A percentile compares a stretch with the other conserved stretches of the same genome.
Conservation (phyloP, 2,888 invertebrate genomes). For the Amiota minor region DNA sequence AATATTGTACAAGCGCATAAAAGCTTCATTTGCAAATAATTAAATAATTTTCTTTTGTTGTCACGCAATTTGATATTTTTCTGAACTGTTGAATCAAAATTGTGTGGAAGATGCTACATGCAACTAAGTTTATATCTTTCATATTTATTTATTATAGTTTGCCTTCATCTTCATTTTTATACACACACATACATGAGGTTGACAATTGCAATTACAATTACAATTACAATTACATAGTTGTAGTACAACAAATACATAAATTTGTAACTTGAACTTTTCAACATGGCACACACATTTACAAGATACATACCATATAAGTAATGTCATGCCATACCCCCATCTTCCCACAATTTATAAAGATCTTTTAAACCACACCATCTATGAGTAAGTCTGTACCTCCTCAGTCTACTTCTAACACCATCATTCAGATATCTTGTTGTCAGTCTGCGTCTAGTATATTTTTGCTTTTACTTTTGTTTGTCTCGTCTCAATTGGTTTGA, state of each 20-base stretch:
- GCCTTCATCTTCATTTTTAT: no score
- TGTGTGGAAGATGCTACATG: no score
- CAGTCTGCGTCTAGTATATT: background rate
- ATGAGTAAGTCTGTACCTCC: background rate
- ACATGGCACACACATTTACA: no score
- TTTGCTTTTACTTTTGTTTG: background rate
- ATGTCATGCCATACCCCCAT: background rate
- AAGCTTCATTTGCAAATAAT: background rate
- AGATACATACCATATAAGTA: background rate
- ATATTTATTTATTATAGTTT: background rate
- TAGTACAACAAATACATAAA: background rate
- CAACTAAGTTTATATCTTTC: background rate
- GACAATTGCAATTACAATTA: no score
- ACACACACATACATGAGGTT: background rate
- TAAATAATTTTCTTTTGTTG: background rate
- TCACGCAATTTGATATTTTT: background rate
- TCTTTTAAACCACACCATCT: background rate
- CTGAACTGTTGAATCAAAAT: no score
- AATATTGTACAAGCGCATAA: no score
- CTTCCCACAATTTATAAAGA: background rate
- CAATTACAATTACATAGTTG: background rate
- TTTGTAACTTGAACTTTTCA: constrained; percentile 23
- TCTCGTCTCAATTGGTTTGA: constrained; percentile 27
- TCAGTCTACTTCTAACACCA: no score
- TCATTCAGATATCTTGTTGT: background rate